phyloP scores from a whole-genome alignment of 2,888 invertebrate species.

The Mythimna albipuncta region DNA sequence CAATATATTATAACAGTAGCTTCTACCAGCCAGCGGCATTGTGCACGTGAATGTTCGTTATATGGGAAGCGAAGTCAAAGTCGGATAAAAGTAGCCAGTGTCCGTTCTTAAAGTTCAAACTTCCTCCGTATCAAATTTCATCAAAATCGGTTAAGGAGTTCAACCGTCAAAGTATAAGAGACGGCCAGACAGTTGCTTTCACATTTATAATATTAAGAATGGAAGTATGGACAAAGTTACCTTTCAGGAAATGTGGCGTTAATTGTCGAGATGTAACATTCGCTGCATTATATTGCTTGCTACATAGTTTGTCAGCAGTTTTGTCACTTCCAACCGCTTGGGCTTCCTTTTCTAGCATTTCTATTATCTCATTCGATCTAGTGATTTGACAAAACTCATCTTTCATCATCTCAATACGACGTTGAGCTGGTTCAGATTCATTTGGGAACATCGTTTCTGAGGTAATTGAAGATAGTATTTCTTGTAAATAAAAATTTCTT shows the following conservation, averaged over 20 bases:
- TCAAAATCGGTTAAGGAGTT: too few relatives aligned
- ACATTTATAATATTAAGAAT: too few relatives aligned
- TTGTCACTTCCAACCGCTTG: conserved; percentile 12
- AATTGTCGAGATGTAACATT: conserved; percentile 1
- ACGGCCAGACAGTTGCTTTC: too few relatives aligned
- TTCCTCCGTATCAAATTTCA: too few relatives aligned
- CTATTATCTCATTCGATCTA: neutral
- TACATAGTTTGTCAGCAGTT: conserved; percentile 8
- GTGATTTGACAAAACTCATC: conserved; percentile 12
- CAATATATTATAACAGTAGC: too few relatives aligned
- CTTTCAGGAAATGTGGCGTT: neutral
- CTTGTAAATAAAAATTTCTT: conserved; percentile 33
- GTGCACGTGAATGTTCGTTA: too few relatives aligned
- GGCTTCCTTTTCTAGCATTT: neutral
- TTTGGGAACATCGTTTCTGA: conserved; percentile 18
- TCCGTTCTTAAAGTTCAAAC: too few relatives aligned
- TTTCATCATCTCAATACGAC: conserved; percentile 1
- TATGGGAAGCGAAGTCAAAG: too few relatives aligned
- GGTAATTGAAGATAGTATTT: conserved; percentile 18
- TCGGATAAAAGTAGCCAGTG: too few relatives aligned
- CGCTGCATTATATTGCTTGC: neutral
- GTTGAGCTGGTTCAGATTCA: conserved; percentile 6
- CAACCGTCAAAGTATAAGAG: too few relatives aligned
- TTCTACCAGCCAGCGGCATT: too few relatives aligned
- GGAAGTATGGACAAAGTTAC: too few relatives aligned